These are phyloP conservation scores for Yasuhikotakia modesta DNA, from an alignment of 2,797 vertebrate species.

Conservation along the genomic window DNA sequence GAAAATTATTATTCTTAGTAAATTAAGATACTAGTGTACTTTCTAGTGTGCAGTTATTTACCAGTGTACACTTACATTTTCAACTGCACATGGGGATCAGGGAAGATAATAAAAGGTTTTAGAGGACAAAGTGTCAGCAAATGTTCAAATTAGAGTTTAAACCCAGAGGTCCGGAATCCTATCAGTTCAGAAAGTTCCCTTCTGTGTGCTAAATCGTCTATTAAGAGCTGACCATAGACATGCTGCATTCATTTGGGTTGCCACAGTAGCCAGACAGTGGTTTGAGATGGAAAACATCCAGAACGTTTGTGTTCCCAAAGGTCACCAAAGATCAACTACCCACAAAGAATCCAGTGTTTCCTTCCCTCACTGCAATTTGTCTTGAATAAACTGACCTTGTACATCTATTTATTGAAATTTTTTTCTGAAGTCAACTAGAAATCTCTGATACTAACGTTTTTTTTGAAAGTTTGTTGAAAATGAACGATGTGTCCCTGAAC, in stretches of 20 bases:
- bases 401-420: neutral
- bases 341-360: constrained; percentile 29
- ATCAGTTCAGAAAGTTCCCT: neutral
- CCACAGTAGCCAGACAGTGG: constrained; percentile 40
- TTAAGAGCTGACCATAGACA: constrained; percentile 19
- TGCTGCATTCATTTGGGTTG: constrained; percentile 29
- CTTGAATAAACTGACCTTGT: constrained; percentile 35
- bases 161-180: neutral
- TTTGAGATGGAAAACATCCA: constrained; percentile 35
- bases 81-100: too few species aligned
- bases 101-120: neutral
- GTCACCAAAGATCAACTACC: constrained; percentile 27
- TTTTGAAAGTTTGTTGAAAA: too few species aligned
- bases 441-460: too few species aligned
- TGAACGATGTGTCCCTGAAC: too few species aligned
- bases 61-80: too few species aligned
- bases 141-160: neutral
- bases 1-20: neutral
- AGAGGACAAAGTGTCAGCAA: neutral
- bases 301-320: constrained; percentile 30
- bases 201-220: constrained; percentile 7
- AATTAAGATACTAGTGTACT: neutral
- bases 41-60: too few species aligned
- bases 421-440: neutral
- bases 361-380: too few species aligned